Percentiles rank a stretch among this genome's conserved stretches.
Evolutionary conservation across 1,140 invertebrate species (phyloP).

Genomic region (Melitaea cinxia): DNA sequence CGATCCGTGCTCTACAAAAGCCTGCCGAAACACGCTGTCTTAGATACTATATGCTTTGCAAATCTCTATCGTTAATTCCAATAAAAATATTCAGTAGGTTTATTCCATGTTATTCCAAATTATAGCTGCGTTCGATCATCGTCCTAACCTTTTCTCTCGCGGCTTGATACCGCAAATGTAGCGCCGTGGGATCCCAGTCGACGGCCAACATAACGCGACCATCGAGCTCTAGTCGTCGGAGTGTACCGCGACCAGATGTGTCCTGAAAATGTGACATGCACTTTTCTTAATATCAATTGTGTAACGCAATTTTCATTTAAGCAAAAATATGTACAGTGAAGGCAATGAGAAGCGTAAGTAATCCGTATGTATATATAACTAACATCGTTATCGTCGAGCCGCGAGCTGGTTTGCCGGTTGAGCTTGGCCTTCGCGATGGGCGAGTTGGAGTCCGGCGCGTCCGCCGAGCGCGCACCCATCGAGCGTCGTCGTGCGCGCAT

Average conservation of each 20-base stretch:
- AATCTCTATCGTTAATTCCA: too few relatives aligned
- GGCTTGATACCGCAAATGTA: slow-evolving; percentile 93
- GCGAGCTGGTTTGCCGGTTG: slow-evolving; percentile 3
- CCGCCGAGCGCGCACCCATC: neutral
- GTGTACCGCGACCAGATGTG: slow-evolving; percentile 25
- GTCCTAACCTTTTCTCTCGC: slow-evolving; percentile 88
- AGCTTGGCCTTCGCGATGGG: slow-evolving; percentile 13
- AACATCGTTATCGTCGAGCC: neutral
- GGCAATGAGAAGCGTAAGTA: neutral
- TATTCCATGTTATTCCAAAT: too few relatives aligned
- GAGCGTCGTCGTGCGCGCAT: neutral
- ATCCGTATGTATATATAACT: neutral
- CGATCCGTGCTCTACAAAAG: slow-evolving; percentile 88
- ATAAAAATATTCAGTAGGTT: too few relatives aligned
- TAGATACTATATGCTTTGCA: neutral
- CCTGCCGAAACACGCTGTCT: slow-evolving; percentile 69
- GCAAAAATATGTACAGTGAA: too few relatives aligned
- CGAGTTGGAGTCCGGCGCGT: slow-evolving; percentile 5
- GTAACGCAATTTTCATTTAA: too few relatives aligned
- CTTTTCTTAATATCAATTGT: too few relatives aligned
- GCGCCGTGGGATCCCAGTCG: slow-evolving; percentile 95
- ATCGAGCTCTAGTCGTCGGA: slow-evolving; percentile 51
- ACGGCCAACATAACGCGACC: slow-evolving; percentile 84
- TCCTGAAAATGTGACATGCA: neutral
- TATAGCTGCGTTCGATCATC: too few relatives aligned